Conservation (phyloP, 2,797 vertebrate genomes). For the Channa striata region DNA sequence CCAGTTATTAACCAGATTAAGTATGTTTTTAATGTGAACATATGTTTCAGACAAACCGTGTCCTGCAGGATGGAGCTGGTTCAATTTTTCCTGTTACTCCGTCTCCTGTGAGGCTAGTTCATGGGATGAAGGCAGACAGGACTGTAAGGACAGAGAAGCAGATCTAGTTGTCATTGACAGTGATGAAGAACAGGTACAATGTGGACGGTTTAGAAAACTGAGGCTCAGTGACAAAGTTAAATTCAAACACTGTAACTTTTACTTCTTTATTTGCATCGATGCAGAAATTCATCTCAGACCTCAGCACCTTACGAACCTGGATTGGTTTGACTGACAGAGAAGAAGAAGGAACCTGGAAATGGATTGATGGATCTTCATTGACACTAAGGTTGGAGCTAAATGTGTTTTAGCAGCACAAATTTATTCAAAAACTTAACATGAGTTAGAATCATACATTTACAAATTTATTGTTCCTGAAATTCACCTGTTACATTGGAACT, state of each 20-base stretch:
- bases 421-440: too few relatives aligned
- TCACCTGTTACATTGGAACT: too few relatives aligned
- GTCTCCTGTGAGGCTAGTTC: too few relatives aligned
- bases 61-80: conserved; percentile 3
- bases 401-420: too few relatives aligned
- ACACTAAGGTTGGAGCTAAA: background rate
- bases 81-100: conserved; percentile 9
- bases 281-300: conserved; percentile 3
- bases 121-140: too few relatives aligned
- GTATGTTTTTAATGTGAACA: too few relatives aligned
- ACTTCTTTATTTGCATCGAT: background rate
- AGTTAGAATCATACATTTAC: too few relatives aligned
- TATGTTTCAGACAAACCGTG: background rate
- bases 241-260: too few relatives aligned
- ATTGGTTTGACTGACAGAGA: conserved; percentile 4
- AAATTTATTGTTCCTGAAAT: too few relatives aligned
- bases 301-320: background rate
- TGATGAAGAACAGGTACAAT: conserved; percentile 13
- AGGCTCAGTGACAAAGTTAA: too few relatives aligned
- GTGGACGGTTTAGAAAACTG: too few relatives aligned
- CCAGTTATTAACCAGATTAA: too few relatives aligned
- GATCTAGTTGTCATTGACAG: conserved; percentile 13
- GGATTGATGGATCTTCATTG: conserved; percentile 13
- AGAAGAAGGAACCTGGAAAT: conserved; percentile 16
- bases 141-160: conserved; percentile 7